phyloP scores from a whole-genome alignment of 2,888 invertebrate species.

The Temnothorax ravouxi region DNA sequence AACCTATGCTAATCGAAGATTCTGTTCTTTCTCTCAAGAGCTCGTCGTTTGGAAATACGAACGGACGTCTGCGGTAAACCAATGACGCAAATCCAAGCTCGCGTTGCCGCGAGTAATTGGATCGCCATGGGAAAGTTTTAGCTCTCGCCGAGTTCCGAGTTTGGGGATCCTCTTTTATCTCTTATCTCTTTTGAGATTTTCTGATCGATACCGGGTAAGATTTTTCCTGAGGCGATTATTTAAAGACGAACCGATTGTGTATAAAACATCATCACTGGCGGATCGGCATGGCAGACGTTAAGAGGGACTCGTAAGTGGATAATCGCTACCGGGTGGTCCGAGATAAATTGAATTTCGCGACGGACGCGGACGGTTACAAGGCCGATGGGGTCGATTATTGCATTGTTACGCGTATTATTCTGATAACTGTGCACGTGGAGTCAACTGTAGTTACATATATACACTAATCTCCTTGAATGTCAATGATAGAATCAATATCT shows the following conservation, averaged over 20 bases:
- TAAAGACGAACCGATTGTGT: neutral
- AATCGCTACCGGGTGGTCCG: conserved; percentile 48
- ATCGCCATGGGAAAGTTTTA: conserved; percentile 72
- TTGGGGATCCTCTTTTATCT: conserved; percentile 22
- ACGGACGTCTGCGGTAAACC: conserved; percentile 72
- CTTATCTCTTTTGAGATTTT: neutral
- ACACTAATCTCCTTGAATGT: neutral
- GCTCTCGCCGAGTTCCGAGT: conserved; percentile 49
- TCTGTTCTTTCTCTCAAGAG: conserved; percentile 25
- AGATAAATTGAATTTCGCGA: conserved; percentile 56
- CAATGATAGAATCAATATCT: conserved; percentile 4
- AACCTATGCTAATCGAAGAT: conserved; percentile 29
- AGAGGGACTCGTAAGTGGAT: conserved; percentile 40
- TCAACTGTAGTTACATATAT: neutral
- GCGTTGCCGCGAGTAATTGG: conserved; percentile 67
- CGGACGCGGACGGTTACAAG: conserved; percentile 51
- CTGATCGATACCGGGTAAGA: neutral
- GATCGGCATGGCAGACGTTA: neutral
- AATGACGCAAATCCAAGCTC: conserved; percentile 60
- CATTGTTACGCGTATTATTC: conserved; percentile 45
- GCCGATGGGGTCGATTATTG: conserved; percentile 47
- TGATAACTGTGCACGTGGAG: conserved; percentile 38
- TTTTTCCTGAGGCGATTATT: neutral
- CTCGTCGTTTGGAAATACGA: conserved; percentile 36
- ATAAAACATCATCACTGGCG: conserved; percentile 13